phyloP scores from a whole-genome alignment of 2,888 invertebrate genomes.

The Nycteola revayana region DNA sequence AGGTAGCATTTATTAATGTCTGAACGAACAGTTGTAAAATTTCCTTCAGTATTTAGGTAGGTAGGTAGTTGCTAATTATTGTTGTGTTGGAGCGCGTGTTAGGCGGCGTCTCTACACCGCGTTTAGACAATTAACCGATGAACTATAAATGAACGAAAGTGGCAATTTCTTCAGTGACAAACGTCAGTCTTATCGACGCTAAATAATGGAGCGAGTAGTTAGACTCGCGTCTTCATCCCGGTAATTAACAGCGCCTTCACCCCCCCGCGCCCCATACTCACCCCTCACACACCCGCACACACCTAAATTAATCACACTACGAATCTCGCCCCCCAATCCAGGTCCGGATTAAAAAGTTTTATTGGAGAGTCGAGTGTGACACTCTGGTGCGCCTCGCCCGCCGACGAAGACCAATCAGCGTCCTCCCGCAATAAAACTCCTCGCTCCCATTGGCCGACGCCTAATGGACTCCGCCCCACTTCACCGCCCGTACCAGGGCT shows the following conservation, averaged over 20 bases:
- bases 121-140: constrained; percentile 59
- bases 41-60: constrained; percentile 33
- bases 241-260: constrained; percentile 67
- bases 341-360: constrained; percentile 79
- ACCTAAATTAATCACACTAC: constrained; percentile 80
- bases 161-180: constrained; percentile 75
- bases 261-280: constrained; percentile 22
- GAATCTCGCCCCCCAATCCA: constrained; percentile 78
- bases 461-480: constrained; percentile 51
- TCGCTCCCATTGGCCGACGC: constrained; percentile 48
- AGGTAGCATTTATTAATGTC: too few species aligned
- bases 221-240: constrained; percentile 78
- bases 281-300: constrained; percentile 41
- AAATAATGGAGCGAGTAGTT: constrained; percentile 78
- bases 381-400: constrained; percentile 56
- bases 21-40: constrained; percentile 32
- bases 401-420: constrained; percentile 51
- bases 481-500: constrained; percentile 66
- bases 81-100: constrained; percentile 6
- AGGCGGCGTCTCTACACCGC: constrained; percentile 8
- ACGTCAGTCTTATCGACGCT: constrained; percentile 74
- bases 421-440: constrained; percentile 36
- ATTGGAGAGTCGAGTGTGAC: constrained; percentile 75
- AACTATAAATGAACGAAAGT: constrained; percentile 74
- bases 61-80: constrained; percentile 9